Conservation (phyloP, 2,888 invertebrate species). For the Drosophila prostipennis region DNA sequence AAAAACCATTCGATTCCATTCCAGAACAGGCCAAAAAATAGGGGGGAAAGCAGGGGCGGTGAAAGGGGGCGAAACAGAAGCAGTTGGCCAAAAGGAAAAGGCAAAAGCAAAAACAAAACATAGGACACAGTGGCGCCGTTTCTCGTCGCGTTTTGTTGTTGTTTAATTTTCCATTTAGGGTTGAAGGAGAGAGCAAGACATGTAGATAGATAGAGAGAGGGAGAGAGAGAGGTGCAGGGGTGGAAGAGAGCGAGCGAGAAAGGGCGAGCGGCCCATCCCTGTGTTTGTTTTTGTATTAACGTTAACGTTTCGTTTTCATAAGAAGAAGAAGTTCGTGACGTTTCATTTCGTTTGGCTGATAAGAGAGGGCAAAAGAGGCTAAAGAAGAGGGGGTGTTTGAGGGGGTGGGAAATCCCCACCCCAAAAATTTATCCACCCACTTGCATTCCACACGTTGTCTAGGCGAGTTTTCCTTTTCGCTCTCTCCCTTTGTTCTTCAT, state of each 20-base stretch:
- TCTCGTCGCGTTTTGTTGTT: slow-evolving; percentile 61
- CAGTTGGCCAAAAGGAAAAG: slow-evolving; percentile 30
- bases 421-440: slow-evolving; percentile 20
- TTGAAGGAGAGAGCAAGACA: slow-evolving; percentile 46
- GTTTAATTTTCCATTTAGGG: slow-evolving; percentile 77
- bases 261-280: slow-evolving; percentile 32
- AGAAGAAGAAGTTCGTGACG: slow-evolving; percentile 42
- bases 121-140: slow-evolving; percentile 66
- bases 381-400: neutral
- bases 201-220: neutral
- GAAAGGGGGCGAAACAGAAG: slow-evolving; percentile 10
- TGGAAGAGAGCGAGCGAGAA: slow-evolving; percentile 12
- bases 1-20: slow-evolving; percentile 53
- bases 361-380: slow-evolving; percentile 16
- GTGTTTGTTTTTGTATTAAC: slow-evolving; percentile 64
- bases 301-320: slow-evolving; percentile 35
- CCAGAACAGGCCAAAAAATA: slow-evolving; percentile 31
- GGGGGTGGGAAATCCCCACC: neutral
- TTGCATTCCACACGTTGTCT: slow-evolving; percentile 42
- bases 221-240: neutral
- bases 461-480: slow-evolving; percentile 31
- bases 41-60: slow-evolving; percentile 5
- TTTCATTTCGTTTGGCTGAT: slow-evolving; percentile 57
- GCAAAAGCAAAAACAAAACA: slow-evolving; percentile 16
- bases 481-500: slow-evolving; percentile 32